Evolutionary conservation across 2,797 vertebrate genomes (phyloP).

Genomic region (Syngnathus acus): DNA sequence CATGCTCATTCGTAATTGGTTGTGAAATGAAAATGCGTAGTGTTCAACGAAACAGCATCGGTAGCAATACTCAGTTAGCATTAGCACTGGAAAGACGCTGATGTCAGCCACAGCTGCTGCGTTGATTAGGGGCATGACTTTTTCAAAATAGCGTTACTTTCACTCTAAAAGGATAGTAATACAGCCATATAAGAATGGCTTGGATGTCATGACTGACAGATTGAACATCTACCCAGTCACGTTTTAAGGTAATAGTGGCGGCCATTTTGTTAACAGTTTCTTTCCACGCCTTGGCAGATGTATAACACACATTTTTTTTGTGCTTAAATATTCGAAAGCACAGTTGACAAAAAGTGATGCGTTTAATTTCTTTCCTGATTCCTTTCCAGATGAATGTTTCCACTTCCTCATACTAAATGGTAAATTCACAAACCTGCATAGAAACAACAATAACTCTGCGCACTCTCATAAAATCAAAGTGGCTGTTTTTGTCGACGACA

Average conservation of each 20-base stretch:
- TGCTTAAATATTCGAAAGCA: neutral
- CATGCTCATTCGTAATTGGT: no score
- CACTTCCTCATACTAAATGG: neutral
- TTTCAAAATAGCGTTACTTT: neutral
- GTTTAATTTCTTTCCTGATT: neutral
- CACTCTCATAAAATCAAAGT: slow-evolving; percentile 5
- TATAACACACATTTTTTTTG: neutral
- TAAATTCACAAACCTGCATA: neutral
- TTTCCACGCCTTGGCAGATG: neutral
- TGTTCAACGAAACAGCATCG: no score
- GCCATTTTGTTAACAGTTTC: neutral
- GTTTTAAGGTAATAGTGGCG: no score
- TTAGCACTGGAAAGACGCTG: neutral
- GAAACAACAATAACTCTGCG: neutral
- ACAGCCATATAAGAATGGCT: no score
- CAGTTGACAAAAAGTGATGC: neutral
- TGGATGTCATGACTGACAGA: no score
- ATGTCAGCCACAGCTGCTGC: neutral
- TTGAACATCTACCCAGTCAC: no score
- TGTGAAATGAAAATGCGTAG: no score
- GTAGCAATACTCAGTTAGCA: neutral
- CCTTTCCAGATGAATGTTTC: neutral
- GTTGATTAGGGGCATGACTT: neutral
- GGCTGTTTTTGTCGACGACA: slow-evolving; percentile 18
- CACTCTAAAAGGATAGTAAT: no score